These are phyloP conservation scores for Castor canadensis DNA, from an alignment of 2,113 vertebrate genomes.

Conservation along the genomic window DNA sequence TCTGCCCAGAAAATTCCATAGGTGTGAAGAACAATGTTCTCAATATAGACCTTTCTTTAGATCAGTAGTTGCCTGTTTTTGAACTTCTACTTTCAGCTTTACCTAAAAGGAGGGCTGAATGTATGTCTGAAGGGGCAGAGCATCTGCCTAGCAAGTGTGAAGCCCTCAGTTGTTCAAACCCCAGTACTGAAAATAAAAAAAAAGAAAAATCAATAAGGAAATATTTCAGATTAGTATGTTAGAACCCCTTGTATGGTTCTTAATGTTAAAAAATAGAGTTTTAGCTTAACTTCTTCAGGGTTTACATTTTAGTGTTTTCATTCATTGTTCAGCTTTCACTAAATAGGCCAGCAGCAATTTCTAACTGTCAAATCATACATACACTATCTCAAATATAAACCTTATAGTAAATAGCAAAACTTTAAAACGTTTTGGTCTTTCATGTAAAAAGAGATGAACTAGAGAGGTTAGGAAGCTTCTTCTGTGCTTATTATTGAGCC, in stretches of 20 bases:
- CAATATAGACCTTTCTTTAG: not conserved
- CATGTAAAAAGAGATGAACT: not conserved
- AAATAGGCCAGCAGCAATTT: not conserved
- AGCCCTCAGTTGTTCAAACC: too few species aligned
- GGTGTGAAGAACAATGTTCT: not conserved
- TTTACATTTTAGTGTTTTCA: constrained; percentile 6
- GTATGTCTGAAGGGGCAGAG: too few species aligned
- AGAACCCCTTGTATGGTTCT: not conserved
- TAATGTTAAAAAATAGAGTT: not conserved
- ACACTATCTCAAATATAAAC: not conserved
- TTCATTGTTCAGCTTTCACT: not conserved
- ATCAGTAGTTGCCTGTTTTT: too few species aligned
- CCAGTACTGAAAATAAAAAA: constrained; percentile 6
- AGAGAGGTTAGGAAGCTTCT: not conserved
- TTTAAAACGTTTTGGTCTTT: not conserved
- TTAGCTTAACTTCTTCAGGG: not conserved
- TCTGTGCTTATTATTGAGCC: not conserved
- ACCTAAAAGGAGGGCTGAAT: too few species aligned
- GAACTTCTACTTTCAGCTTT: too few species aligned
- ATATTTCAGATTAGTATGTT: not conserved
- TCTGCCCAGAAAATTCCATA: too few species aligned
- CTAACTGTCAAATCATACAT: not conserved
- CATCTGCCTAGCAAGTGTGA: too few species aligned
- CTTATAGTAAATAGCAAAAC: not conserved
- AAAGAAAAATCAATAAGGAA: not conserved